Percentiles rank a stretch among this genome's conserved stretches.
These are phyloP conservation scores for Digitonthophagus gazella DNA, from an alignment of 2,888 invertebrate genomes.

Conservation along the genomic window DNA sequence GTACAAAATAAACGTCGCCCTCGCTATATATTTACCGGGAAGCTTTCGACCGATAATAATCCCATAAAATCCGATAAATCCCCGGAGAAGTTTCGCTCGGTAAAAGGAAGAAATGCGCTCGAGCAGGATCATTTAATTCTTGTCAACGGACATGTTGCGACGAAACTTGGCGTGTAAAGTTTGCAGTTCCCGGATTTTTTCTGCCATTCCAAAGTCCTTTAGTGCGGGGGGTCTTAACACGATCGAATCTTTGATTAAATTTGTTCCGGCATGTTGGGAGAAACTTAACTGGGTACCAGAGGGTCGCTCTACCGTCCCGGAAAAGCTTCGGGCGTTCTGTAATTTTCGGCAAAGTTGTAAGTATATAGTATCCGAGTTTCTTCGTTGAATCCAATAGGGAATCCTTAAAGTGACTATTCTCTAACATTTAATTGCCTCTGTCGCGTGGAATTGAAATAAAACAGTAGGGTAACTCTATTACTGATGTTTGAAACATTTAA, in stretches of 20 bases:
- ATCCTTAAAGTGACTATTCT: conserved; percentile 6
- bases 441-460: not conserved
- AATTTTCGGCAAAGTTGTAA: conserved; percentile 5
- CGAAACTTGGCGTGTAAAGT: conserved; percentile 10
- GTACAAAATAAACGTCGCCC: not conserved
- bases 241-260: conserved; percentile 17
- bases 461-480: not conserved
- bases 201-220: not conserved
- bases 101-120: not conserved
- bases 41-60: not conserved
- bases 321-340: conserved; percentile 7
- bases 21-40: not conserved
- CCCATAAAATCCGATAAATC: not conserved
- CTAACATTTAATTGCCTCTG: conserved; percentile 11
- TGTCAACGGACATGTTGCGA: conserved; percentile 13
- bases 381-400: not conserved
- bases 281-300: not conserved
- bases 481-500: no score
- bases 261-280: conserved; percentile 12
- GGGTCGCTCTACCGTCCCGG: not conserved
- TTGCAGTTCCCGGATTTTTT: conserved; percentile 9
- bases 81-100: not conserved
- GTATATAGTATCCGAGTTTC: not conserved
- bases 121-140: conserved; percentile 9
- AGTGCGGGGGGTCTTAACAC: not conserved